Conservation (phyloP, 53 echinoderm and acorn worm genomes). For the Arbacia lixula region DNA sequence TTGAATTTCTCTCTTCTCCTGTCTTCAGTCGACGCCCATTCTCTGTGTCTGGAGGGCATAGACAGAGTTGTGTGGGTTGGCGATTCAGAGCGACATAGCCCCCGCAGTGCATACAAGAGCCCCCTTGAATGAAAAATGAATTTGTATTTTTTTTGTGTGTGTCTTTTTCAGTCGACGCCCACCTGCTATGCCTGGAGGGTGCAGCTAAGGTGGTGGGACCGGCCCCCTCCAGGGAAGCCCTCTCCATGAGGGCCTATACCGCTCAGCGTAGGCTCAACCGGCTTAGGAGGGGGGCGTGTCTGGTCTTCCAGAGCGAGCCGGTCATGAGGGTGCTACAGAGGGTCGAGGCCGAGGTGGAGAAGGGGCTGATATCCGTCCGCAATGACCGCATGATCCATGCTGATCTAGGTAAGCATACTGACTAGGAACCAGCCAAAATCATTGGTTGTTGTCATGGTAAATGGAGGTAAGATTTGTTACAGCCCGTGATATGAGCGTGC, state of each 20-base stretch:
- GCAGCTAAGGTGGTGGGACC: constrained; percentile 56
- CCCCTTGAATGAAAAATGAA: no score
- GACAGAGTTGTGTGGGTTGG: no score
- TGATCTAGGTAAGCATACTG: constrained; percentile 86
- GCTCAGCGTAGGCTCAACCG: constrained; percentile 84
- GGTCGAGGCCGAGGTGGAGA: constrained; percentile 92
- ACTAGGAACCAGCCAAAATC: no score
- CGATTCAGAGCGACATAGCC: no score
- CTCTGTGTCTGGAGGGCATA: no score
- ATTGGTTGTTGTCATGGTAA: no score
- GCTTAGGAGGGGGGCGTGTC: constrained; percentile 83
- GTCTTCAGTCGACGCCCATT: no score
- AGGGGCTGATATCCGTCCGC: constrained; percentile 70
- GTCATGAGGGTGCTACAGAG: constrained; percentile 85
- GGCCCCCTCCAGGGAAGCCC: constrained; percentile 88
- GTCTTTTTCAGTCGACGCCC: constrained; percentile 76
- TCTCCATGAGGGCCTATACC: constrained; percentile 96
- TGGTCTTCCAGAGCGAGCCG: constrained; percentile 96
- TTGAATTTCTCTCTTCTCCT: no score
- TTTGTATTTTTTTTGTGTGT: no score
- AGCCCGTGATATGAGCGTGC: no score
- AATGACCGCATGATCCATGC: constrained; percentile 88
- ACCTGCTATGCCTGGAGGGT: constrained; percentile 42
- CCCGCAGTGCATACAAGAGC: no score
- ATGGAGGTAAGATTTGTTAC: no score